Percentiles rank a stretch among this genome's conserved stretches.
Evolutionary conservation across 2,888 invertebrate genomes (phyloP).

Genomic region (Eurytoma adleriae): DNA sequence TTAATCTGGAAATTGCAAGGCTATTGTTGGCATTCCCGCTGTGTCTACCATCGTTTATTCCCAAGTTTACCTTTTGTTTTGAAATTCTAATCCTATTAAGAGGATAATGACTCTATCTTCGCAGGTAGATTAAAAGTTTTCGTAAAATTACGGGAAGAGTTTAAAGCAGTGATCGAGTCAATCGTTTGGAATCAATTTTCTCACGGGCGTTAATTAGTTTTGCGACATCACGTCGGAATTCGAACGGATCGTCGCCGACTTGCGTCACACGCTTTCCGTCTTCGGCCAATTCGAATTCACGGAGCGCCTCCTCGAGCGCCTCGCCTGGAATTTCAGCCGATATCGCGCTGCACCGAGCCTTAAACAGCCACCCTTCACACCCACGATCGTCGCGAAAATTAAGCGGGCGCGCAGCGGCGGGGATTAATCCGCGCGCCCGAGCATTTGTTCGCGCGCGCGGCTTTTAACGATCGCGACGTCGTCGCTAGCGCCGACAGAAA

Average conservation of each 20-base stretch:
- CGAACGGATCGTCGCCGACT: slow-evolving; percentile 35
- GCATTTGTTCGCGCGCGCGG: slow-evolving; percentile 32
- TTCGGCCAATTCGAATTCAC: background rate
- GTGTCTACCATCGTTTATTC: no score
- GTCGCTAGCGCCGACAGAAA: slow-evolving; percentile 1
- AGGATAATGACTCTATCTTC: no score
- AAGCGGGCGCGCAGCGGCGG: no score
- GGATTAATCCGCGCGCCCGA: slow-evolving; percentile 13
- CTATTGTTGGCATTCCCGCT: no score
- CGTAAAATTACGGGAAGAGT: no score
- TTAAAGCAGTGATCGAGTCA: background rate
- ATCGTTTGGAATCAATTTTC: background rate
- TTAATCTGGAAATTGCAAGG: no score
- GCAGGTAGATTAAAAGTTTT: no score
- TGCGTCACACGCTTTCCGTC: slow-evolving; percentile 1
- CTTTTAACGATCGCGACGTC: slow-evolving; percentile 12
- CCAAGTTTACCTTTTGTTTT: no score
- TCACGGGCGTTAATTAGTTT: slow-evolving; percentile 36
- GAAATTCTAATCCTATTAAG: no score
- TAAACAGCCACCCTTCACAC: slow-evolving; percentile 10
- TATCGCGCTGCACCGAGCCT: background rate
- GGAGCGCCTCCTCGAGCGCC: background rate
- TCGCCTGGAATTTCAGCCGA: background rate
- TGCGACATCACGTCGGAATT: slow-evolving; percentile 24
- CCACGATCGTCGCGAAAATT: slow-evolving; percentile 15